A percentile compares a stretch with the other conserved stretches of the same genome.
phyloP scores from a whole-genome alignment of 2,797 vertebrate species.

The Sandelia bainsii region DNA sequence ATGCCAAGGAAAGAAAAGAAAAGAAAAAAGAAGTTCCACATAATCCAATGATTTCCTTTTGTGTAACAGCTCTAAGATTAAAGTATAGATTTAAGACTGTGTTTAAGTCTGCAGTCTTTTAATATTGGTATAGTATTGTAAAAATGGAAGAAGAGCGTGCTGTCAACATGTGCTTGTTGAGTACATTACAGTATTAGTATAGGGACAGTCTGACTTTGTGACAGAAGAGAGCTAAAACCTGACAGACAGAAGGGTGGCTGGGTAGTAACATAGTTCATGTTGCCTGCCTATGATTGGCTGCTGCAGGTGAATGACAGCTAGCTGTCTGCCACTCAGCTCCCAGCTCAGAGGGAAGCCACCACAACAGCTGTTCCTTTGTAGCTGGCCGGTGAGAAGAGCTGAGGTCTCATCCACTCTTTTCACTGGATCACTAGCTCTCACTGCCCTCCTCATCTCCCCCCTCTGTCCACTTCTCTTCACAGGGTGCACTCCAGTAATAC shows the following conservation, averaged over 20 bases:
- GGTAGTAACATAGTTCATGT: conserved; percentile 61
- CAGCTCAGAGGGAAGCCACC: conserved; percentile 43
- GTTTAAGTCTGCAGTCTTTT: background rate
- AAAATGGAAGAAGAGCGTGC: background rate
- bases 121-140: background rate
- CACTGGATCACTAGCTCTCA: conserved; percentile 15
- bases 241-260: conserved; percentile 31
- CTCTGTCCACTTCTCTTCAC: background rate
- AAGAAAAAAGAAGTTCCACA: background rate
- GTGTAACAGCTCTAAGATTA: background rate
- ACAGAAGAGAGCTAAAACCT: conserved; percentile 9
- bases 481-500: conserved; percentile 2
- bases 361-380: conserved; percentile 71
- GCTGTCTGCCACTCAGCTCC: conserved; percentile 47
- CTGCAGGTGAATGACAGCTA: conserved; percentile 61
- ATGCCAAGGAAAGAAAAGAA: no score
- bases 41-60: background rate
- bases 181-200: background rate
- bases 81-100: background rate
- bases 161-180: background rate
- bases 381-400: conserved; percentile 47
- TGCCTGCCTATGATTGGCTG: conserved; percentile 60
- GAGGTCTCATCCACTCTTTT: conserved; percentile 44
- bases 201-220: background rate
- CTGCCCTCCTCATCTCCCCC: conserved; percentile 27